A percentile compares a stretch with the other conserved stretches of the same genome.
Evolutionary conservation across 2,797 vertebrate genomes (phyloP).

Genomic region (Saxicola maurus): DNA sequence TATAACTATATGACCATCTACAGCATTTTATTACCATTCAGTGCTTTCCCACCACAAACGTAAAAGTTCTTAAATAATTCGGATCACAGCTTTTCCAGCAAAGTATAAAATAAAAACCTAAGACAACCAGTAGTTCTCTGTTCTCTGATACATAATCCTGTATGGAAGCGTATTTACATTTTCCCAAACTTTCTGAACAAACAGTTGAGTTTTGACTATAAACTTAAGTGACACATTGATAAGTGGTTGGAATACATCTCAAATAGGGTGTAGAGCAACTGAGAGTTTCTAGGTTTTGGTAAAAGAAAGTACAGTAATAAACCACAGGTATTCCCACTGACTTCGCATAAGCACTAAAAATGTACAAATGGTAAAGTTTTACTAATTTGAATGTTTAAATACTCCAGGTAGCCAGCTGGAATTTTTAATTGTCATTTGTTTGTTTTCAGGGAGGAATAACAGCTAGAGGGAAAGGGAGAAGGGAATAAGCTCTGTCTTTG

Average conservation of each 20-base stretch:
- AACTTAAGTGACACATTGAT: neutral
- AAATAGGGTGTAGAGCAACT: neutral
- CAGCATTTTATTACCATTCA: neutral
- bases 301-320: constrained; percentile 11
- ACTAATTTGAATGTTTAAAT: neutral
- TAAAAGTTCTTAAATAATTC: neutral
- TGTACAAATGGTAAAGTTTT: neutral
- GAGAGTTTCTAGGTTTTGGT: neutral
- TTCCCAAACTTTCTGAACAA: neutral
- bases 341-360: constrained; percentile 24
- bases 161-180: neutral
- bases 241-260: neutral
- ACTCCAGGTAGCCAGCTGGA: neutral
- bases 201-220: neutral
- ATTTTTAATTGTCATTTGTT: neutral
- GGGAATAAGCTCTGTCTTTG: neutral
- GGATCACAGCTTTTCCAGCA: neutral
- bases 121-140: neutral
- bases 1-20: neutral
- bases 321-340: neutral
- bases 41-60: neutral
- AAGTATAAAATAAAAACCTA: neutral
- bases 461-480: neutral
- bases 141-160: neutral
- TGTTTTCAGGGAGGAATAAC: neutral